These are phyloP conservation scores for Myotis myotis DNA, from an alignment of 2,797 vertebrate species.

Conservation along the genomic window DNA sequence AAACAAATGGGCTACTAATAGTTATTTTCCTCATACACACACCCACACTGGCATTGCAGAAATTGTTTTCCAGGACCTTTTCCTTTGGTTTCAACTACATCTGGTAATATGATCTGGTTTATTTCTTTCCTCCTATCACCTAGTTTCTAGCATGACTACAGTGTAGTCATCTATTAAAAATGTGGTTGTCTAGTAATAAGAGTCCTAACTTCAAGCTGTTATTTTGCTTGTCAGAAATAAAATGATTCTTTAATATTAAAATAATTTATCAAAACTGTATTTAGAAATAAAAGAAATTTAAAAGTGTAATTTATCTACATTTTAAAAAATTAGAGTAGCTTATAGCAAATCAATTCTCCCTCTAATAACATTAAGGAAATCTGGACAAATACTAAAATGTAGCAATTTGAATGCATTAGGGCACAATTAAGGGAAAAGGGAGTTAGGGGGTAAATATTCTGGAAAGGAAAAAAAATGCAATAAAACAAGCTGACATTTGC, in stretches of 20 bases:
- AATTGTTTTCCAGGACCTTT: neutral
- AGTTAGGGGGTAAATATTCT: neutral
- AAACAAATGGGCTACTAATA: slow-evolving; percentile 52
- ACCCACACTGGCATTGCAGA: neutral
- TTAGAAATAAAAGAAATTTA: slow-evolving; percentile 26
- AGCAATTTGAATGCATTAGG: neutral
- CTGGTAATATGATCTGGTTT: neutral
- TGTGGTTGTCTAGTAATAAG: neutral
- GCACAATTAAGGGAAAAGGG: neutral
- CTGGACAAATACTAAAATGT: slow-evolving; percentile 17
- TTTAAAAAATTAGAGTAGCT: neutral
- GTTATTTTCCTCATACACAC: slow-evolving; percentile 31
- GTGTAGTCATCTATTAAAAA: slow-evolving; percentile 9
- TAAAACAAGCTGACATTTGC: neutral
- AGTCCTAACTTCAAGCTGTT: neutral
- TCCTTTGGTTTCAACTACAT: slow-evolving; percentile 19
- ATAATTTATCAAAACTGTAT: slow-evolving; percentile 10
- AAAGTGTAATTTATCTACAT: neutral
- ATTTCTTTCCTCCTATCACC: neutral
- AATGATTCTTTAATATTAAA: slow-evolving; percentile 22
- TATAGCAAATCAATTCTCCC: neutral
- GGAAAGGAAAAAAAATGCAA: neutral
- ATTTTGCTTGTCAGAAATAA: slow-evolving; percentile 25
- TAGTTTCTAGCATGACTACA: neutral
- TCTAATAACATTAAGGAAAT: neutral